A percentile compares a stretch with the other conserved stretches of the same genome.
Evolutionary conservation across 2,113 vertebrate genomes (phyloP).

Genomic region (Clarias magur): DNA sequence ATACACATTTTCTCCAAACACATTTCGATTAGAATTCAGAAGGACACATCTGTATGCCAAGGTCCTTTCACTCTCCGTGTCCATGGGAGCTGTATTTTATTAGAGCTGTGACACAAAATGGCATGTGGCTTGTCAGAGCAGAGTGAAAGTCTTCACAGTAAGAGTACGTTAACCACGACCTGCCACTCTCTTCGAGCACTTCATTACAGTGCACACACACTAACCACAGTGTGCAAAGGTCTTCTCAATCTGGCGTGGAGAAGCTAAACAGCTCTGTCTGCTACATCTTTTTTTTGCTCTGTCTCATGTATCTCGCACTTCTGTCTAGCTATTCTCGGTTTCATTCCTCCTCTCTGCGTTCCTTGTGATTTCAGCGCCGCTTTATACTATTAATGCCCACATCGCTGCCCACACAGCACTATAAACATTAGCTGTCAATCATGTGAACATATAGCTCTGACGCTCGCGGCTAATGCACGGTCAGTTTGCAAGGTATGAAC

Average conservation of each 20-base stretch:
- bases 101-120: background rate
- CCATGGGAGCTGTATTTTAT: conserved; percentile 17
- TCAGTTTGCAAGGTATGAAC: background rate
- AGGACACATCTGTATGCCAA: background rate
- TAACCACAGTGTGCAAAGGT: conserved; percentile 48
- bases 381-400: background rate
- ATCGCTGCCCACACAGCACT: background rate
- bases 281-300: conserved; percentile 5
- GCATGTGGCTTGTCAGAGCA: conserved; percentile 53
- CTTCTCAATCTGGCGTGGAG: conserved; percentile 49
- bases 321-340: background rate
- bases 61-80: background rate
- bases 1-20: background rate
- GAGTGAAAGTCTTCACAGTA: conserved; percentile 64
- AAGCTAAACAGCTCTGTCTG: conserved; percentile 44
- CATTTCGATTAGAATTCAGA: background rate
- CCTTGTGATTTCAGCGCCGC: background rate
- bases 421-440: conserved; percentile 34
- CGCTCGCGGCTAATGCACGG: too few relatives aligned
- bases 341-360: background rate
- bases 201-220: conserved; percentile 67
- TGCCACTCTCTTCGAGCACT: conserved; percentile 66
- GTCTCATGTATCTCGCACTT: background rate
- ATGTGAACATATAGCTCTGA: conserved; percentile 11
- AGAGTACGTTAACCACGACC: conserved; percentile 49